Evolutionary conservation across 2,113 vertebrate species (phyloP).

Genomic region (Osmerus eperlanus): DNA sequence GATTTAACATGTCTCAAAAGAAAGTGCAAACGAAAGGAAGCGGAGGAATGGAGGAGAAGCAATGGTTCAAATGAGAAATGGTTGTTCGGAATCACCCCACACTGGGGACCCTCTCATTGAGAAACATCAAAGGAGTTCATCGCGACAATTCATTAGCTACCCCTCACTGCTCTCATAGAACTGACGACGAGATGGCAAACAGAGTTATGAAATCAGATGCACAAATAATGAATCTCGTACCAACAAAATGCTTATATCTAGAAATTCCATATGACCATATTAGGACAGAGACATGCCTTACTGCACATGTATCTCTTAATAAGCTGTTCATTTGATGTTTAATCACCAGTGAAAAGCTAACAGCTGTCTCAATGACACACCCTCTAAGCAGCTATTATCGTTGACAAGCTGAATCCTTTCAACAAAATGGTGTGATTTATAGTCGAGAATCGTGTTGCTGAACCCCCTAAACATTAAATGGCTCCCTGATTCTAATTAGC

Average conservation of each 20-base stretch:
- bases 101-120: too few relatives aligned
- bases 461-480: conserved; percentile 66
- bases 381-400: conserved; percentile 75
- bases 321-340: conserved; percentile 85
- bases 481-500: conserved; percentile 54
- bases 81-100: too few relatives aligned
- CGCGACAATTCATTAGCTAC: too few relatives aligned
- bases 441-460: conserved; percentile 67
- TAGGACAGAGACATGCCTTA: conserved; percentile 78
- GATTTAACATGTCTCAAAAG: too few relatives aligned
- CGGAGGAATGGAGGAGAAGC: too few relatives aligned
- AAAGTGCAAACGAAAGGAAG: too few relatives aligned
- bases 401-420: conserved; percentile 79
- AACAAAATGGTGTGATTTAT: conserved; percentile 76
- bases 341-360: conserved; percentile 86
- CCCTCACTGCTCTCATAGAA: too few relatives aligned
- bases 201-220: too few relatives aligned
- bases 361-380: conserved; percentile 76
- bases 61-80: too few relatives aligned
- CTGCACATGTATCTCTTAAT: conserved; percentile 86
- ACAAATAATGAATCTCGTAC: not conserved
- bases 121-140: too few relatives aligned
- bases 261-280: conserved; percentile 74
- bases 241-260: not conserved
- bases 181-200: too few relatives aligned